phyloP scores from a whole-genome alignment of 1,140 invertebrate species.

The Drosophila nebulosa region DNA sequence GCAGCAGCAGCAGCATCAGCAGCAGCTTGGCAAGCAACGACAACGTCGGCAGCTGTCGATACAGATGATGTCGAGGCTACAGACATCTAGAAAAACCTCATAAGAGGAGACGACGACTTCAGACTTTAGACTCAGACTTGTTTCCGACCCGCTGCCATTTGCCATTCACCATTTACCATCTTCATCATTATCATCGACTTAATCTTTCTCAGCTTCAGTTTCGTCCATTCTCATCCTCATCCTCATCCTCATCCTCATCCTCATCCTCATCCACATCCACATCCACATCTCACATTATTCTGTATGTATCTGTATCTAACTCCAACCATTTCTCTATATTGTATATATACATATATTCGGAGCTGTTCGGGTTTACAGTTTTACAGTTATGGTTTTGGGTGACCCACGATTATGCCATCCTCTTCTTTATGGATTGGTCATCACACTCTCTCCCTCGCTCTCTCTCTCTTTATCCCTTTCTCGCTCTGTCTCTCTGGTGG shows the following conservation, averaged over 20 bases:
- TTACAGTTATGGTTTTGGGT: no score
- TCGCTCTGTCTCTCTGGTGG: conserved; percentile 5
- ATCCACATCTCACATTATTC: conserved; percentile 23
- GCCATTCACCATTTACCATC: conserved; percentile 23
- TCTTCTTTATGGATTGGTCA: no score
- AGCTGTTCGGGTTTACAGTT: conserved; percentile 20
- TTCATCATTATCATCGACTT: neutral
- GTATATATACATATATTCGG: conserved; percentile 28
- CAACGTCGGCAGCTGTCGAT: conserved; percentile 23
- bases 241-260: neutral
- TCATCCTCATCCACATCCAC: neutral
- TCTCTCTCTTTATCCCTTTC: no score
- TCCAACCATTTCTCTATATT: conserved; percentile 18
- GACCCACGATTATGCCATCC: no score
- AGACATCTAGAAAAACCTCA: conserved; percentile 14
- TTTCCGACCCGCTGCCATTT: conserved; percentile 24
- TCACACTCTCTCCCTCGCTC: no score
- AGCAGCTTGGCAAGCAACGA: no score
- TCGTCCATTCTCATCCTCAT: neutral
- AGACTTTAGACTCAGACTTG: conserved; percentile 27
- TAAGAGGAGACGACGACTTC: no score
- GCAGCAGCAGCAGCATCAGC: conserved; percentile 22
- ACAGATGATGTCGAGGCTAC: conserved; percentile 31
- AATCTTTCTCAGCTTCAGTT: conserved; percentile 1
- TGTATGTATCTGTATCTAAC: conserved; percentile 30